Base-by-base conservation (phyloP, 2,888 invertebrate species). In the Himalopsyche anomala region DNA sequence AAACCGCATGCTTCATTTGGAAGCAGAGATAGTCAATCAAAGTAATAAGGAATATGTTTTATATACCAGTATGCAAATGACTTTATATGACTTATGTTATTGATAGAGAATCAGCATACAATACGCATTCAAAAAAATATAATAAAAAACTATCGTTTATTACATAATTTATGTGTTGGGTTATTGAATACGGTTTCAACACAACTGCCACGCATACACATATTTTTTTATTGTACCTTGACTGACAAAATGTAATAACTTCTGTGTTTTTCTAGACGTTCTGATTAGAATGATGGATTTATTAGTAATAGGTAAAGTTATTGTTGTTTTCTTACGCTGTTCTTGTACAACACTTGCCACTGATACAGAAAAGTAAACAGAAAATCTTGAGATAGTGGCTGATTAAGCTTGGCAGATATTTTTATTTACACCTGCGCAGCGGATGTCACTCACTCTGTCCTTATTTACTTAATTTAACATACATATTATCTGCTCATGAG, bases 201-300 rank as follows among this genome's bases (percentile, higher is more conserved):
- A 1, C 3, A 8, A 42, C 42, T 42, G 9, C 9, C 3, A 8
- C 45, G 45, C 3, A 51, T 11, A 8, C 3, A 51, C 0, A 8
- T 51, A 11, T 51, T 51, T 51, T 45, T 51, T 51, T 51, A n/a
- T 55, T 0, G 55, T 19, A n/a, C n/a, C 56, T 19, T 56, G 56
- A 19, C n/a, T 56, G 42, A 87, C 4, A 19, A 81, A 36, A 51
- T 84, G 85, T 28, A 87, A 54, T 11, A 86, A 86, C 62, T 55
- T 84, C 62, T 62, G 80, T 36, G 80, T 85, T 84, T 86, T 82
- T 15, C 84, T 84, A 79, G 38, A 51, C 81, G 54, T 4, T 15
- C 82, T 80, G 51, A 40, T 42, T 15, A n/a, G 42, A 9, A 51
- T 40, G 36, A 56, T 40, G 40, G 56, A 55, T 55, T 38, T 82